Conservation (phyloP, 2,113 vertebrate genomes). For the Sinocyclocheilus maitianheensis region DNA sequence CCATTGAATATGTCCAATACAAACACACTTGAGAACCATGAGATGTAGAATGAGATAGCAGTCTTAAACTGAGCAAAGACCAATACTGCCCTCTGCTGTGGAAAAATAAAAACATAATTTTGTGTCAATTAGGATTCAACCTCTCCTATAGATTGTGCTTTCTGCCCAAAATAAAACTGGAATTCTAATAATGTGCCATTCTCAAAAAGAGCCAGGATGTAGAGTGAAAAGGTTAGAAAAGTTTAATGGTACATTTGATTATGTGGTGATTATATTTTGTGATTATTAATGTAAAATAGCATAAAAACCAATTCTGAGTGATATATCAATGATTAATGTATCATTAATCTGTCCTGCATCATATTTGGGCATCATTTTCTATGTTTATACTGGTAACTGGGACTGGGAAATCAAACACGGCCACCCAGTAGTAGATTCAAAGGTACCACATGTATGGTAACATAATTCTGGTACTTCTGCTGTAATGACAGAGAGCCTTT, state of each 20-base stretch:
- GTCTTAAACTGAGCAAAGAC: not conserved
- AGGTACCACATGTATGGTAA: too few relatives aligned
- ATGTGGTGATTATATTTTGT: not conserved
- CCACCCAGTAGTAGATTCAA: too few relatives aligned
- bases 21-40: conserved; percentile 14
- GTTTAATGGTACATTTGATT: not conserved
- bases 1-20: not conserved
- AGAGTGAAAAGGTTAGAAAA: not conserved
- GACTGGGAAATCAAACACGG: not conserved
- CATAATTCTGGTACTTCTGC: too few relatives aligned
- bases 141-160: not conserved
- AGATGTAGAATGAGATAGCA: not conserved
- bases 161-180: not conserved
- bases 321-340: not conserved
- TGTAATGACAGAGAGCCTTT: too few relatives aligned
- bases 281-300: not conserved
- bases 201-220: not conserved
- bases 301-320: not conserved
- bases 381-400: not conserved
- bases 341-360: not conserved
- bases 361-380: not conserved
- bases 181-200: not conserved
- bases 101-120: not conserved
- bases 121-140: not conserved
- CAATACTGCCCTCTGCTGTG: conserved; percentile 64